A percentile compares a stretch with the other conserved stretches of the same genome.
These are phyloP conservation scores for Probosciger aterrimus DNA, from an alignment of 2,113 vertebrate genomes.

Conservation along the genomic window DNA sequence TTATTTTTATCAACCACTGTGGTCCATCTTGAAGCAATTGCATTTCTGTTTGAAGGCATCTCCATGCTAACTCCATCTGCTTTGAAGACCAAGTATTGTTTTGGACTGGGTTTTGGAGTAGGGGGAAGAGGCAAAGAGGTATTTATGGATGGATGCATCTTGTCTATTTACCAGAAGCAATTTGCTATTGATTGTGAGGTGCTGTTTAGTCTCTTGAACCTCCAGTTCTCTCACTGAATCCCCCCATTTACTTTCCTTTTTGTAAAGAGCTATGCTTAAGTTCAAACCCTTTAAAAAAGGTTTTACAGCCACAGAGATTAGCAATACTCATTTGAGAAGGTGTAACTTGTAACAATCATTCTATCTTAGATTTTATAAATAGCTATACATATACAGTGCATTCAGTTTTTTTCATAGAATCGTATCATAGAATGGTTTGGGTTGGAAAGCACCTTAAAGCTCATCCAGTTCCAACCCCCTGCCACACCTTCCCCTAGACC, in stretches of 20 bases:
- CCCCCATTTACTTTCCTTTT: background rate
- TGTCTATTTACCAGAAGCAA: background rate
- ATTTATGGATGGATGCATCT: background rate
- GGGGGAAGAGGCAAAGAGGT: background rate
- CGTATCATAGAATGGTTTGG: background rate
- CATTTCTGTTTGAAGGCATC: slow-evolving; percentile 19
- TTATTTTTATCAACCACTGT: slow-evolving; percentile 65
- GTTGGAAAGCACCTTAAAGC: background rate
- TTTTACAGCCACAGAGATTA: background rate
- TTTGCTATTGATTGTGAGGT: background rate
- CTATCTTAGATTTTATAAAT: background rate
- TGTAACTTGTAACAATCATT: background rate
- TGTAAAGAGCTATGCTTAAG: background rate
- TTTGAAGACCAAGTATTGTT: background rate
- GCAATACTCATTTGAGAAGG: background rate
- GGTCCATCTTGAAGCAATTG: slow-evolving; percentile 75
- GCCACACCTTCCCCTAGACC: background rate
- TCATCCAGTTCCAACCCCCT: background rate
- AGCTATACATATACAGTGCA: background rate
- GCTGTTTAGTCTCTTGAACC: background rate
- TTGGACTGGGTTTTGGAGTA: background rate
- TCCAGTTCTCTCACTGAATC: background rate
- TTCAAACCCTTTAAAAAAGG: background rate
- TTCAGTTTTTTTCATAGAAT: background rate
- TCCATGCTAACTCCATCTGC: slow-evolving; percentile 36